Base-by-base conservation (phyloP, 35 echinoderm and acorn worm species). In the Chiridota heheva region DNA sequence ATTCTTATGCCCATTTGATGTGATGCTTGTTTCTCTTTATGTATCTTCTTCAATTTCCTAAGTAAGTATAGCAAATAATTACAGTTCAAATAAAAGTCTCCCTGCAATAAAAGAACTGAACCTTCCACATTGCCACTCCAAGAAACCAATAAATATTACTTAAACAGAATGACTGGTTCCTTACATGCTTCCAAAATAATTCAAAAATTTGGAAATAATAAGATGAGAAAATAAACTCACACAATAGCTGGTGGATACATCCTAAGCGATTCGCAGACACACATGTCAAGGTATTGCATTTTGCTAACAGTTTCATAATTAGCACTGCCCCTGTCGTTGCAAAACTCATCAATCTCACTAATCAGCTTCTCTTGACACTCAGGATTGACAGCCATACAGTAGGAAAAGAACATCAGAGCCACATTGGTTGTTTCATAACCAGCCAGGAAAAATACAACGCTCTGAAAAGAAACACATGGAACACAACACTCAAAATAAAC, bases 401-500 rank as follows among this genome's bases (percentile, higher is more conserved):
- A 79, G 3, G 76, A 37, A 24, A 62, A 20, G 42, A 79, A 40
- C 10, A 10, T 15, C 20, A 79, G 30, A 3, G 58, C 24, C 38
- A 63, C 30, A 62, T 63, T 79, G 17, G 56, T 79, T 31, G 55
- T 61, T 31, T 79, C 76, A 79, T 79, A 79, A 6, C 76, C 76
- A 7, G 53, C 76, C 29, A 62, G 15, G 24, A 79, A 79, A 42
- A 79, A 79, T 6, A 63, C 32, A 16, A 79, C 16, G 2, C 51
- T 25, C 76, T 79, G 36, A 39, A 73, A 73, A 28, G 6, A 8
- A 48, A 73, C 8, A 24, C 5, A 73, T 30, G 13, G 24, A 47
- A 73, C 32, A 61, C 7, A 7, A 2, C 0, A 61, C 25, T 22
- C 7, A n/a, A 15, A 31, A 15, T 61, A n/a, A n/a, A n/a, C n/a